Conservation (phyloP, 2,888 invertebrate genomes). For the Cephalotes varians region DNA sequence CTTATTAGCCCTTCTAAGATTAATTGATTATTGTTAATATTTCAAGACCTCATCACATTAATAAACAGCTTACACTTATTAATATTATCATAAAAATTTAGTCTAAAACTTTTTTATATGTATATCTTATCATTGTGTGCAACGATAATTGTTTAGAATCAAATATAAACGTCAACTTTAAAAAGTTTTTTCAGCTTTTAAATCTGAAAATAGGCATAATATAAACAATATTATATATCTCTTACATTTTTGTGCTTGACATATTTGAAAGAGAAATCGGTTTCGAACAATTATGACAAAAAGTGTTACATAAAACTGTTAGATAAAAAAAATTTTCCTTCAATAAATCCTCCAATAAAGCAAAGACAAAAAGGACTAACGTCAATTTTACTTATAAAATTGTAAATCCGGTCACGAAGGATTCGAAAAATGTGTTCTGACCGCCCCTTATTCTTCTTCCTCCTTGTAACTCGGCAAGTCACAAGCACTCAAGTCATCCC, state of each 20-base stretch:
- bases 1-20: no score
- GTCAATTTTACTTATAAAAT: neutral
- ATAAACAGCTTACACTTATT: no score
- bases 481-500: conserved; percentile 51
- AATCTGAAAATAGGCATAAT: neutral
- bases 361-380: neutral
- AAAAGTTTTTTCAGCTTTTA: neutral
- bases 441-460: conserved; percentile 13
- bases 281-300: neutral
- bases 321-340: neutral
- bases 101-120: no score
- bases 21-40: no score
- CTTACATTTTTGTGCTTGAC: neutral
- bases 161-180: no score
- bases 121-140: no score
- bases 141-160: no score
- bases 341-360: neutral
- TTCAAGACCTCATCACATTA: no score
- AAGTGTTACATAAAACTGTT: no score
- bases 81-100: no score
- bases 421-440: neutral
- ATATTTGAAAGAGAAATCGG: neutral
- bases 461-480: conserved; percentile 47
- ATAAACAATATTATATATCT: neutral
- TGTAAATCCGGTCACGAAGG: neutral